phyloP scores from a whole-genome alignment of 2,113 vertebrate genomes.

The Oreocharis arfaki region DNA sequence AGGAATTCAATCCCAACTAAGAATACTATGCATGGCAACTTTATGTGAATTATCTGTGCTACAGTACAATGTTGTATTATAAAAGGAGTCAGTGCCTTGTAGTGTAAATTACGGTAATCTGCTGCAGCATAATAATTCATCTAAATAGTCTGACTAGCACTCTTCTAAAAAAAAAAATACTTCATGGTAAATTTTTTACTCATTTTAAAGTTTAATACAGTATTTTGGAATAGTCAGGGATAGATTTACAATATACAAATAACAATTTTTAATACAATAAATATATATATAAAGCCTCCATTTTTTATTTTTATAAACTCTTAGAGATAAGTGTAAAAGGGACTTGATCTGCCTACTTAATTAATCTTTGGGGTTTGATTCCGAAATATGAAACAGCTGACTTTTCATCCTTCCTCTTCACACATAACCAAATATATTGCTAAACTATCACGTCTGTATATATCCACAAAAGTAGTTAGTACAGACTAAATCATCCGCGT shows the following conservation, averaged over 20 bases:
- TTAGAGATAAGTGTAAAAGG: neutral
- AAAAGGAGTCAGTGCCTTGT: neutral
- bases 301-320: neutral
- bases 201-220: neutral
- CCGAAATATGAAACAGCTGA: neutral
- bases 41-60: neutral
- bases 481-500: neutral
- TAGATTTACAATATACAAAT: neutral
- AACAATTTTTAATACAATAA: neutral
- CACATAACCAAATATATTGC: neutral
- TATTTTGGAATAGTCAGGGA: neutral
- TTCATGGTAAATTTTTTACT: neutral
- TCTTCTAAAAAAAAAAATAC: neutral
- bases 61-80: neutral
- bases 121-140: neutral
- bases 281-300: neutral
- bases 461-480: neutral
- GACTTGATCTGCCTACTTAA: neutral
- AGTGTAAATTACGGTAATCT: neutral
- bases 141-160: neutral
- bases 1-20: neutral
- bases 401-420: neutral
- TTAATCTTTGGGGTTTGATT: neutral
- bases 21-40: neutral
- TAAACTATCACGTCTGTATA: neutral